Base-by-base conservation (phyloP, 23 tunicate species). In the Aplidium turbinatum region DNA sequence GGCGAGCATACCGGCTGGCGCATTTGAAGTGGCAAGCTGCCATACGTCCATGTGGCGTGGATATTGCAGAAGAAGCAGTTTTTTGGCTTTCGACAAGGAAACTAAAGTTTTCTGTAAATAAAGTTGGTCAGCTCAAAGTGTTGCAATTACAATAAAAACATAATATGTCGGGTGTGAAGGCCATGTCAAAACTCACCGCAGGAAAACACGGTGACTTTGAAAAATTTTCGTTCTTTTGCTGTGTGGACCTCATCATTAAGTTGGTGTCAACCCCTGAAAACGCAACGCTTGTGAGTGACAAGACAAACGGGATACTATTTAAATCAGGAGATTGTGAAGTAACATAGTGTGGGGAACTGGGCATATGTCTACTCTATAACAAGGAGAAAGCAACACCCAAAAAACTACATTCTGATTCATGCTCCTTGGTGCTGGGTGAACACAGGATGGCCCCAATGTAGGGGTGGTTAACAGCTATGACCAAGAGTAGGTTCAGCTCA, bases 251-350 rank as follows among this genome's bases (percentile, higher is more conserved):
- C 18, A 51, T 19, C 78, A 86, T 31, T 2, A 86, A 60, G 34
- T 55, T 72, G 2, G 85, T 79, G 56, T 86, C 93, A 20, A 86
- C 93, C 46, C 85, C 83, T 78, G 36, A 13, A 61, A 21, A 67
- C 22, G 62, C n/a, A 11, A 18, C 13, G 6, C 25, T 13, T 23
- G 7, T 61, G 68, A 26, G 7, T 31, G 11, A n/a, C n/a, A n/a
- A n/a, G n/a, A n/a, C n/a, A n/a, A n/a, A n/a, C n/a, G n/a, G n/a
- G n/a, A n/a, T n/a, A n/a, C n/a, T 16, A 42, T 11, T 42, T 9
- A 42, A 42, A 16, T 9, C 13, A 16, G 50, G 11, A 9, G 50
- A 42, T 9, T 42, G 50, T 42, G 50, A 42, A 42, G 50, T 42
- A 42, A 42, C 11, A 9, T 9, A 9, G 16, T 42, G 50, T 16